phyloP scores from a whole-genome alignment of 2,797 vertebrate species.

The Alcedo quadribrachys region DNA sequence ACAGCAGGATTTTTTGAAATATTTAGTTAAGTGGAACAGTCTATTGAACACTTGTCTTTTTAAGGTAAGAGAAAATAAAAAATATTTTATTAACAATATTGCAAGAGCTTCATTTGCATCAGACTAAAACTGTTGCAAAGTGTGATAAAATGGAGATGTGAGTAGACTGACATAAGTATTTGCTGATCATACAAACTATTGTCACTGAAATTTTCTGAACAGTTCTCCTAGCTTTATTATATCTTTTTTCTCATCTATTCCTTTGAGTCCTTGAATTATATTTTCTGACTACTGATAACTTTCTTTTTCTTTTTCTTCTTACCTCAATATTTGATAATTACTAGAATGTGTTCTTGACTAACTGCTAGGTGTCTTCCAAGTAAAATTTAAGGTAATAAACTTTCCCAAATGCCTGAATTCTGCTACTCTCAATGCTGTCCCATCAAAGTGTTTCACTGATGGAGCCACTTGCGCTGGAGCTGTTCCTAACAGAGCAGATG shows the following conservation, averaged over 20 bases:
- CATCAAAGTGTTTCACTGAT: background rate
- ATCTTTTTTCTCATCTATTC: background rate
- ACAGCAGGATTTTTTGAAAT: constrained; percentile 18
- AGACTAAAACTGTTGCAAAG: background rate
- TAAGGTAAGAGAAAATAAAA: background rate
- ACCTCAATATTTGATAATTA: background rate
- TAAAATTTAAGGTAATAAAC: background rate
- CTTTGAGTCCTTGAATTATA: background rate
- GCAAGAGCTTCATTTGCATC: background rate
- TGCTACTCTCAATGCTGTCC: background rate
- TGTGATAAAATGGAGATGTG: background rate
- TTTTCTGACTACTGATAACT: background rate
- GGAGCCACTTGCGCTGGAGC: background rate
- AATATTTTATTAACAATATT: background rate
- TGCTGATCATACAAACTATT: background rate
- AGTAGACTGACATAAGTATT: background rate
- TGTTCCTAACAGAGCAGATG: background rate
- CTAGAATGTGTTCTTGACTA: background rate
- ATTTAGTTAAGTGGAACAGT: constrained; percentile 16
- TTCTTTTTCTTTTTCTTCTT: background rate
- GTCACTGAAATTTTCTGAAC: background rate
- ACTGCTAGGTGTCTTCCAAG: background rate
- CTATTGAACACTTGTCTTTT: background rate
- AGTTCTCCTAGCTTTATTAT: background rate
- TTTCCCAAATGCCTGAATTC: background rate